Evolutionary conservation across 1,140 invertebrate species (phyloP).

Genomic region (Theocolax elegans): DNA sequence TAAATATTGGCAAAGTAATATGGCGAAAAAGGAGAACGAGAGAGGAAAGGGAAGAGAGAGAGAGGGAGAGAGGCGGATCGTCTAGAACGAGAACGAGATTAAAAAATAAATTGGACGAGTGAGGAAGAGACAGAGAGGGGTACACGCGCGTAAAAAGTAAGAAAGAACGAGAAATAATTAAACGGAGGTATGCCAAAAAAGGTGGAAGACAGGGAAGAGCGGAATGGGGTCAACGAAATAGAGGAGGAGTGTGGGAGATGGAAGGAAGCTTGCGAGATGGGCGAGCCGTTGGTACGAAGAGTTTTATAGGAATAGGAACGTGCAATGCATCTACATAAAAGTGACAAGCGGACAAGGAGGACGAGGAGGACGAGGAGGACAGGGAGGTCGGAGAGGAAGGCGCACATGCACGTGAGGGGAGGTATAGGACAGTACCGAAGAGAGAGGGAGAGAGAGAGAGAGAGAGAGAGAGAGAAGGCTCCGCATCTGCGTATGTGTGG

Average conservation of each 20-base stretch:
- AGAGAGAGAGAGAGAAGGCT: no score
- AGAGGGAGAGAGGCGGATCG: background rate
- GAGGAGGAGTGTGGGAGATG: background rate
- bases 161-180: slow-evolving; percentile 12
- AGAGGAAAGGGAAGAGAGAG: background rate
- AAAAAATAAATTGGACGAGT: slow-evolving; percentile 27
- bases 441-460: no score
- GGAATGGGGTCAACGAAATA: background rate
- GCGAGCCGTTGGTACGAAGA: no score
- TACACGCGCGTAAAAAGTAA: background rate
- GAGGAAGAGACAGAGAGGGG: background rate
- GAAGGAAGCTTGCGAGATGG: no score
- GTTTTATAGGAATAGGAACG: slow-evolving; percentile 15
- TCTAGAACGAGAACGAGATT: slow-evolving; percentile 10
- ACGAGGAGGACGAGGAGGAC: background rate
- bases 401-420: no score
- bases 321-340: slow-evolving; percentile 33
- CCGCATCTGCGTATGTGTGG: background rate
- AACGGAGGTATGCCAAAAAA: slow-evolving; percentile 13
- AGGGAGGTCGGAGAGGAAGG: background rate
- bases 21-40: background rate
- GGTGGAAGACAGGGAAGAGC: slow-evolving; percentile 4
- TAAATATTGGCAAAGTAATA: slow-evolving; percentile 11
- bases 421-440: no score
- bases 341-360: background rate